Evolutionary conservation across 2,113 vertebrate genomes (phyloP).

Genomic region (Salvelinus alpinus): DNA sequence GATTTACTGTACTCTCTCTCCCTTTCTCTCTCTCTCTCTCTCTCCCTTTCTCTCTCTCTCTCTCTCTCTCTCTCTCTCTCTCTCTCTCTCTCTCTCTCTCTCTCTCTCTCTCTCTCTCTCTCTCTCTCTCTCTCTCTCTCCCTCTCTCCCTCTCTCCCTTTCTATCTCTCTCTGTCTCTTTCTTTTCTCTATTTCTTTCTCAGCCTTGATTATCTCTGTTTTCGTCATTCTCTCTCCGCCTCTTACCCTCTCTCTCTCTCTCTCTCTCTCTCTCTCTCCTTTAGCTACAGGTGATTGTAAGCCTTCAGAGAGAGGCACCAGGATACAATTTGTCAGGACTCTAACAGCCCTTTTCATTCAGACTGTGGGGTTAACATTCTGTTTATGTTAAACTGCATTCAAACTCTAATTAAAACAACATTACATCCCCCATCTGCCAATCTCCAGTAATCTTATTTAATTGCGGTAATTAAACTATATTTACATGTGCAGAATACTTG

Average conservation of each 20-base stretch:
- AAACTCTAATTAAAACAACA: constrained; percentile 99
- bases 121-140: constrained; percentile 47
- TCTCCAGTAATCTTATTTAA: constrained; percentile 99
- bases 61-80: too few relatives aligned
- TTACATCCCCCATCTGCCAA: constrained; percentile 99
- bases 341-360: constrained; percentile 86
- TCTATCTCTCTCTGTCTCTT: neutral
- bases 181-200: constrained; percentile 40
- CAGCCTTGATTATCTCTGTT: constrained; percentile 40
- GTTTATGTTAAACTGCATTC: constrained; percentile 99
- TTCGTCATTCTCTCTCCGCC: constrained; percentile 46
- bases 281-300: constrained; percentile 76
- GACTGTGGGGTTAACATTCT: constrained; percentile 96
- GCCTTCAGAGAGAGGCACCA: constrained; percentile 65
- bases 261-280: constrained; percentile 32
- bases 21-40: constrained; percentile 37
- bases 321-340: constrained; percentile 78
- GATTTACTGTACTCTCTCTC: constrained; percentile 54
- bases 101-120: neutral
- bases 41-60: neutral
- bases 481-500: constrained; percentile 99
- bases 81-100: too few relatives aligned
- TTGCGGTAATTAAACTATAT: constrained; percentile 99
- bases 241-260: constrained; percentile 26
- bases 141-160: neutral